Evolutionary conservation across 2,888 invertebrate species (phyloP), one percentile per base, ranked within the genome.

Genomic region (Apamea crenata): DNA sequence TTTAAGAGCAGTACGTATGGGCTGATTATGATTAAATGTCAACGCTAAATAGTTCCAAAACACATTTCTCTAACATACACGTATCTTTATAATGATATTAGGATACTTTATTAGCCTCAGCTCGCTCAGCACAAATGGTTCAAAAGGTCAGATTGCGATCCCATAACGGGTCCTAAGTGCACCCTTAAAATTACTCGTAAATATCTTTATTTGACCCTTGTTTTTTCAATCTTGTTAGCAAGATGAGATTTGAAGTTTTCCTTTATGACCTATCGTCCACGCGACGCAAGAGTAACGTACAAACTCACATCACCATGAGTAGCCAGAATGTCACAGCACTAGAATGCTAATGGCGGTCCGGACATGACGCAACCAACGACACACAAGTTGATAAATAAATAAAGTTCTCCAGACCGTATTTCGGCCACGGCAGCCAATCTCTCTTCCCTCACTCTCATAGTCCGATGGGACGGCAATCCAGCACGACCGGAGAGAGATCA

Each of bases 171-270:
- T 75, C 21, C 78, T 69, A 68, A 67, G 25, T 59, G 68, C 14
- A 14, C 47, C 36, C 63, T 59, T 79, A 73, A 77, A 72, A 80
- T 82, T 76, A 80, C 75, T 82, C 78, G 10, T 56, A 56, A 56
- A 40, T 68, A n/a, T 74, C n/a, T 32, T 47, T 67, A 47, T 44
- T 12, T 68, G 68, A 29, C 44, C 47, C 47, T 50, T 50, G 25
- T 70, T 32, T 16, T 70, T 50, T 32, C 32, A 50, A 16, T 70
- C 36, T 40, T 69, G 36, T 50, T 40, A 53, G 36, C n/a, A 53
- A 69, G 70, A 70, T 25, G 4, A 2, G 25, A 70, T 32, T 50
- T 50, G 50, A 50, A 16, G 25, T 8, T 16, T 53, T 32, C 25
- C 21, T 3, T 29, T 50, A 50, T 29, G 7, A 2, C 14, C 12